These are phyloP conservation scores for Chitala chitala DNA, from an alignment of 2,113 vertebrate species.

Conservation along the genomic window DNA sequence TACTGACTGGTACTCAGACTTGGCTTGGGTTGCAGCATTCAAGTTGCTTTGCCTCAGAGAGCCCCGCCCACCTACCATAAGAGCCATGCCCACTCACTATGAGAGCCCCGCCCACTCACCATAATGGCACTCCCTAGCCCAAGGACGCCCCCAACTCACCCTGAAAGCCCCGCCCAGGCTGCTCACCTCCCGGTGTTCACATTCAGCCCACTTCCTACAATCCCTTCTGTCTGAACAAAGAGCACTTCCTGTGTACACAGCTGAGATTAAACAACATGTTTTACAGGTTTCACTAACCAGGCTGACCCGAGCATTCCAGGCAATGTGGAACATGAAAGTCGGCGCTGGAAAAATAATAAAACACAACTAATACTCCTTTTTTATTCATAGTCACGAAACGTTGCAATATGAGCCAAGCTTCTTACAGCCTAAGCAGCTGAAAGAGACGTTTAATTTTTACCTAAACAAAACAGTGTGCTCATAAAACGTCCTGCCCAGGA, in stretches of 20 bases:
- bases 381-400: conserved; percentile 1
- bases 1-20: no score
- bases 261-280: conserved; percentile 35
- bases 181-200: conserved; percentile 7
- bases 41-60: no score
- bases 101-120: no score
- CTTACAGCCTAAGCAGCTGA: neutral
- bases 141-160: neutral
- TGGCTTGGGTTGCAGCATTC: no score
- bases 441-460: neutral
- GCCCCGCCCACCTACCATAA: no score
- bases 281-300: conserved; percentile 33
- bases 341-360: conserved; percentile 18
- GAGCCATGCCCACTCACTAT: no score
- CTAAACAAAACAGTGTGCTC: neutral
- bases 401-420: conserved; percentile 1
- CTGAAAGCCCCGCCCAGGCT: neutral
- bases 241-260: conserved; percentile 36
- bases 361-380: neutral
- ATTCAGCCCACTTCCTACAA: conserved; percentile 20
- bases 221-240: conserved; percentile 33
- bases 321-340: conserved; percentile 6
- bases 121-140: neutral
- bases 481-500: neutral
- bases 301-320: conserved; percentile 5